Evolutionary conservation across 2,888 invertebrate species (phyloP).

Genomic region (Priocnemis perturbator): DNA sequence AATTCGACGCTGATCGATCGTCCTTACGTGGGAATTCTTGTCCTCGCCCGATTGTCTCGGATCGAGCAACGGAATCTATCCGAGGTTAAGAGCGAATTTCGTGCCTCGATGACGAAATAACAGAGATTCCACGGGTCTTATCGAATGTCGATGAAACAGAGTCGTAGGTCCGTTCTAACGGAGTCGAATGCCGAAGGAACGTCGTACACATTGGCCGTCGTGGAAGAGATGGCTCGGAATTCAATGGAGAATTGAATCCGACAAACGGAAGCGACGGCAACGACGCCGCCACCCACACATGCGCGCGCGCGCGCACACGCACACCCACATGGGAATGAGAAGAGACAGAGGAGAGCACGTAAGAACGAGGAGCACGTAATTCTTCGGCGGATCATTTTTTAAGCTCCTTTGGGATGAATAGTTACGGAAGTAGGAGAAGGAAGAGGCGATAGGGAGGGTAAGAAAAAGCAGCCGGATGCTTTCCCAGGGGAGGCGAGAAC

Average conservation of each 20-base stretch:
- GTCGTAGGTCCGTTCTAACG: too few species aligned
- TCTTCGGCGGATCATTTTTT: slow-evolving; percentile 52
- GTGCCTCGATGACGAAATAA: too few species aligned
- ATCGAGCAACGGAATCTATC: too few species aligned
- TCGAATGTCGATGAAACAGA: too few species aligned
- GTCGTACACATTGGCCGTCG: background rate
- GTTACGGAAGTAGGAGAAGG: slow-evolving; percentile 27
- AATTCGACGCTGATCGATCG: background rate
- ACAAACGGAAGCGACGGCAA: slow-evolving; percentile 23
- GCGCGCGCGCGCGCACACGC: too few species aligned
- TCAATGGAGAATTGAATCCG: slow-evolving; percentile 46
- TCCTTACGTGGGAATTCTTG: background rate
- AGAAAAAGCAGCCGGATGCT: slow-evolving; percentile 37
- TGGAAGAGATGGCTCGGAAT: slow-evolving; percentile 39
- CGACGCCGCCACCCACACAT: background rate
- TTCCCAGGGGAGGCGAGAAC: slow-evolving; percentile 24
- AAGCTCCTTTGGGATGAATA: slow-evolving; percentile 52
- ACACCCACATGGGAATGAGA: too few species aligned
- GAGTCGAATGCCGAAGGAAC: too few species aligned
- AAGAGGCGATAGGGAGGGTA: slow-evolving; percentile 23
- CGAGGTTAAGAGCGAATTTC: too few species aligned
- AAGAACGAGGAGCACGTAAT: slow-evolving; percentile 34
- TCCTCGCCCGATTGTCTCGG: too few species aligned
- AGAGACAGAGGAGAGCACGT: slow-evolving; percentile 7
- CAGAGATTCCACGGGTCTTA: too few species aligned